A percentile compares a stretch with the other conserved stretches of the same genome.
phyloP scores from a whole-genome alignment of 1,140 invertebrate species.

The Trachymyrmex cornetzi region DNA sequence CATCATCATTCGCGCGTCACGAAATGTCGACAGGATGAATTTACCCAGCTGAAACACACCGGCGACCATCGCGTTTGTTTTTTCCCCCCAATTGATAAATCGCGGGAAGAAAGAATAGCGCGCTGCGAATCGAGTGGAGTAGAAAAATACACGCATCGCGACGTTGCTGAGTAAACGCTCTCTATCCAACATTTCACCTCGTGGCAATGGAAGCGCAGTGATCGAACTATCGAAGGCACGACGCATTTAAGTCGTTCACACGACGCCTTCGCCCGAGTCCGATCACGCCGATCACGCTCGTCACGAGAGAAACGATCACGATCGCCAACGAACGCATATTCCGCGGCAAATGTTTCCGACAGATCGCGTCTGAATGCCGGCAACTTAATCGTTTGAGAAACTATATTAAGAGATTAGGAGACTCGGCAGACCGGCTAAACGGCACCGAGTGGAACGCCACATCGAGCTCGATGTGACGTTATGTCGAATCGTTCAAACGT shows the following conservation, averaged over 20 bases:
- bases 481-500: too few species aligned
- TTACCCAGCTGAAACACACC: background rate
- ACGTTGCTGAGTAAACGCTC: too few species aligned
- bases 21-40: background rate
- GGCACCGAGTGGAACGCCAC: background rate
- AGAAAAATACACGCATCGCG: background rate
- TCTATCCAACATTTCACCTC: background rate
- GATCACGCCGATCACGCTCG: background rate
- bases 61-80: background rate
- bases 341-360: background rate
- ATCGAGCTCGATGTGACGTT: background rate
- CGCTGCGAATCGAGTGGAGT: too few species aligned
- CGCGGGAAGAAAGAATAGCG: background rate
- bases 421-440: constrained; percentile 8
- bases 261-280: constrained; percentile 3
- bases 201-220: constrained; percentile 29
- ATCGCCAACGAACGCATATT: background rate
- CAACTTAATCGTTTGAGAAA: background rate
- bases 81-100: background rate
- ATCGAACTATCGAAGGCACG: background rate
- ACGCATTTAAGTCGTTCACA: background rate
- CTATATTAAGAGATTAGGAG: too few species aligned
- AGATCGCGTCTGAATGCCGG: background rate
- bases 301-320: background rate
- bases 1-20: background rate